These are phyloP conservation scores for Chamaea fasciata DNA, from an alignment of 2,113 vertebrate species.

Conservation along the genomic window DNA sequence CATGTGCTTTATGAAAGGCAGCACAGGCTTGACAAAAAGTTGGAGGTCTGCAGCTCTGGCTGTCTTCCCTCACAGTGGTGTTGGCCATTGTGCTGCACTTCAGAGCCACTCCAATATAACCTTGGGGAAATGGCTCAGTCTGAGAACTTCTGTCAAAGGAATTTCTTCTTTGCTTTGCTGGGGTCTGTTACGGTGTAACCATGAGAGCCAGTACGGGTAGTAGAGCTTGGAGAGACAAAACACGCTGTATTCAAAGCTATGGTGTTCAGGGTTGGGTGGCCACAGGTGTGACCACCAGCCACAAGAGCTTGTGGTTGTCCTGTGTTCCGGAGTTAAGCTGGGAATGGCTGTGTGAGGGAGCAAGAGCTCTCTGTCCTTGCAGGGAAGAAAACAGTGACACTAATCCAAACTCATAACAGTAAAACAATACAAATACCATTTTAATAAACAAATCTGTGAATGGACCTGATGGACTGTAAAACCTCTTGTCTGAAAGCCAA, in stretches of 20 bases:
- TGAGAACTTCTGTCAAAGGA: background rate
- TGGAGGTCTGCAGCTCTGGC: background rate
- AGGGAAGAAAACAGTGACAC: background rate
- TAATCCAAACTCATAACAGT: background rate
- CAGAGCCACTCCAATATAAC: background rate
- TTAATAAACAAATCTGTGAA: background rate
- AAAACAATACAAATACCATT: background rate
- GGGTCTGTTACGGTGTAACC: background rate
- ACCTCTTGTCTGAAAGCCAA: background rate
- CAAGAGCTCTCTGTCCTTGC: background rate
- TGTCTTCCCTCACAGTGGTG: background rate
- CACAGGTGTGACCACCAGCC: background rate
- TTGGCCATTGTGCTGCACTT: background rate
- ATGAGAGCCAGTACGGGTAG: background rate
- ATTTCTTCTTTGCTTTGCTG: background rate
- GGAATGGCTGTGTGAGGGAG: background rate
- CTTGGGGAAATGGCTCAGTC: background rate
- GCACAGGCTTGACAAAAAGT: background rate
- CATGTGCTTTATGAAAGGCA: background rate
- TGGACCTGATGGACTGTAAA: background rate
- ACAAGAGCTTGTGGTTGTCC: background rate
- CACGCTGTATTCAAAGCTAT: background rate
- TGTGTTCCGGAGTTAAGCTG: background rate
- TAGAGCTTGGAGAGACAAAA: background rate
- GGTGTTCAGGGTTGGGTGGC: background rate